Base-by-base conservation (phyloP, 2,797 vertebrate species). In the Acipenser transmontanus region DNA sequence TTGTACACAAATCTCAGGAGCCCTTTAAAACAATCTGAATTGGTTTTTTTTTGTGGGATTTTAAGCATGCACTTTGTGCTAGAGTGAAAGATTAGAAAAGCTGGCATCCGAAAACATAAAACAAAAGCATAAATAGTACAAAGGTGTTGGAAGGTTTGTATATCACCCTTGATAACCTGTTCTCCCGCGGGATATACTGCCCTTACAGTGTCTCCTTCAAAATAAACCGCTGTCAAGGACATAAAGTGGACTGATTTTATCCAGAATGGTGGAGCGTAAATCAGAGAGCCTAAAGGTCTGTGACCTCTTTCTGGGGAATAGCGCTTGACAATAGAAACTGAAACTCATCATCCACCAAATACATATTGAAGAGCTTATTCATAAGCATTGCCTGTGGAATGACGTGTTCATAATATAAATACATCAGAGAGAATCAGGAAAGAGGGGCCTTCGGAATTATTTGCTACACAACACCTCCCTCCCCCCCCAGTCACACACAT, bases 281-380 rank as follows among this genome's bases (percentile, higher is more conserved):
- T 12, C 49, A 50, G 52, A 51, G 50, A 61, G 52, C 48, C 50
- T 1, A 62, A 17, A 66, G 64, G 74, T 70, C 50, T 52, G 49
- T 64, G 69, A 76, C 73, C 74, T 73, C 69, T 66, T 72, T 51
- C 50, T 12, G 60, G 62, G 66, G 51, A 72, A 34, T 34, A 72
- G 67, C 74, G 66, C 70, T 73, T 69, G 49, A 52, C 52, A 34
- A 52, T 68, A 68, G 34, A 34, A 34, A 70, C 57, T 69, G 71
- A 66, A 74, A 68, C 69, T 72, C 69, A 70, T 73, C 71, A 75
- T 77, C 65, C 73, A 61, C 67, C 17, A 13, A 66, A 73, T 73
- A 72, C 69, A 75, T 72, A 77, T 75, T 78, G 71, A 78, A 72
- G 66, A 78, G 65, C 74, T 73, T 73, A 74, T 74, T 72, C 76